Percentiles rank a stretch among this genome's conserved stretches.
phyloP scores from a whole-genome alignment of 1,140 invertebrate genomes.

The Hyles euphorbiae region DNA sequence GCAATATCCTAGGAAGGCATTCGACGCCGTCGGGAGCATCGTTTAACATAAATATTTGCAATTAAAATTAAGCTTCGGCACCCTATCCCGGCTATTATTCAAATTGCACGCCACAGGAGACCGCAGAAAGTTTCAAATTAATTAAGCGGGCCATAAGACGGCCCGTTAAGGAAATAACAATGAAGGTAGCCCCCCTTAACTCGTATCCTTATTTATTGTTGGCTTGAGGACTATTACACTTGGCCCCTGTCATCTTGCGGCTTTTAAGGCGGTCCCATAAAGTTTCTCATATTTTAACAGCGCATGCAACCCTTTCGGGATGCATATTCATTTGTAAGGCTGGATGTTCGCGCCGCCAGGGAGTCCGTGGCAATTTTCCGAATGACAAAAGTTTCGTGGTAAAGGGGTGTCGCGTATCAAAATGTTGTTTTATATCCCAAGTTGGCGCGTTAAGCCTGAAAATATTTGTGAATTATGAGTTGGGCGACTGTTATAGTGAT shows the following conservation, averaged over 20 bases:
- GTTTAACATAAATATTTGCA: constrained; percentile 75
- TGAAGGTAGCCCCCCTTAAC: constrained; percentile 41
- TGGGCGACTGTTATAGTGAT: too few relatives aligned
- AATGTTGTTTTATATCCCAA: constrained; percentile 6
- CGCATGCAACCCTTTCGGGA: constrained; percentile 24
- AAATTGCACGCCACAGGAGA: constrained; percentile 71
- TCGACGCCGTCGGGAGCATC: constrained; percentile 38
- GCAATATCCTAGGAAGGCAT: constrained; percentile 46
- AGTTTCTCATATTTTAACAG: constrained; percentile 32
- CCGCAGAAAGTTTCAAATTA: constrained; percentile 75
- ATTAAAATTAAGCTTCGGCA: constrained; percentile 70
- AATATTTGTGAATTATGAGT: too few relatives aligned
- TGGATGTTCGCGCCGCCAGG: constrained; percentile 15
- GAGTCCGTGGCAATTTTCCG: constrained; percentile 5
- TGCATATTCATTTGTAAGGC: constrained; percentile 28
- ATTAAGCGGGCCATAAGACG: constrained; percentile 74
- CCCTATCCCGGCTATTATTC: constrained; percentile 72
- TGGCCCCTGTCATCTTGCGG: constrained; percentile 42
- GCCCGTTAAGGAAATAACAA: constrained; percentile 73
- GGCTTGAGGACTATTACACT: constrained; percentile 53
- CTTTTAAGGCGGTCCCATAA: constrained; percentile 40
- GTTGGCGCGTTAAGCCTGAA: too few relatives aligned
- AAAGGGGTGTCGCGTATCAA: constrained; percentile 14
- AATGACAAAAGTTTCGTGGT: constrained; percentile 10
- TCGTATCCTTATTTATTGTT: constrained; percentile 62